Base-by-base conservation (phyloP, 2,113 vertebrate species). In the Henicopernis longicauda region DNA sequence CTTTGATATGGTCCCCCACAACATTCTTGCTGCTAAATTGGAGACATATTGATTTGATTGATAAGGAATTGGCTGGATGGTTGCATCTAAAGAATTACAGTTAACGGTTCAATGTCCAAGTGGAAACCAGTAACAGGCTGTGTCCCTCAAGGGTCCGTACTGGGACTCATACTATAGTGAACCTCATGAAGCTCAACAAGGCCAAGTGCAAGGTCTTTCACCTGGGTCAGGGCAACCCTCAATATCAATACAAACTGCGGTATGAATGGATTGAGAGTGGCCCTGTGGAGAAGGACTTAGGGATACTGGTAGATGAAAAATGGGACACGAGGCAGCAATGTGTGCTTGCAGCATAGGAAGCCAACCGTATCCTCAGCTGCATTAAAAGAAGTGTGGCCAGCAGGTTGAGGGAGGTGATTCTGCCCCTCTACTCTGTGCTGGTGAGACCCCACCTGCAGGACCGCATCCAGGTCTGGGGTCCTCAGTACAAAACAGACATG, bases 361-460 rank as follows among this genome's bases (percentile, higher is more conserved):
- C 16, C 10, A 58, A n/a, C 1, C 4, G 2, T 27, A n/a, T 29
- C 29, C n/a, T 3, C 4, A 15, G n/a, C n/a, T 40, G 23, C 36
- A n/a, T 22, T 3, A 50, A 61, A 42, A 83, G 19, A 11, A n/a
- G n/a, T 2, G 1, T 32, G 17, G 36, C 10, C 19, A 72, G 57
- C 23, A 72, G 23, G 23, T 34, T 4, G 2, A 55, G 12, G 11
- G 22, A 45, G 7, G 49, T 3, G 23, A 82, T 59, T 67, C 40
- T 50, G 11, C 9, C 38, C 38, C 49, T 78, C 52, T 65, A 7
- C 42, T 38, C 42, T 21, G 9, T 34, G 32, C 38, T 45, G 9
- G 9, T 29, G 49, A 80, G 17, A 38, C 9, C 32, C 36, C 34
- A 77, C 9, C 34, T 34, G 10, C 11, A 88, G 13, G 34, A 34